Evolutionary conservation across 2,113 vertebrate species (phyloP).

Genomic region (Stictonetta naevosa): DNA sequence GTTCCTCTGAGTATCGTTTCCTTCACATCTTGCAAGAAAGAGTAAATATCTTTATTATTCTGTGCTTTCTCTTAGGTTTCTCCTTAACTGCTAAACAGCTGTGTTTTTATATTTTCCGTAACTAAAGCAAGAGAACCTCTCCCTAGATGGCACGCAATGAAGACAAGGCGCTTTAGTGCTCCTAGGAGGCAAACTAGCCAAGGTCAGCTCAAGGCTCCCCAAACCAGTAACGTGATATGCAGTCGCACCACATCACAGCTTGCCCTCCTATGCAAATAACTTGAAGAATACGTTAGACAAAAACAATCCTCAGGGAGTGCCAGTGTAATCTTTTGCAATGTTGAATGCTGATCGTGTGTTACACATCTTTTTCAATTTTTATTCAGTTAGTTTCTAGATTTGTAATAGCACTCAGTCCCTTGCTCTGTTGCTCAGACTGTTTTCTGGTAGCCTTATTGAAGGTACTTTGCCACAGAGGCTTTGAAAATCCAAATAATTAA

Average conservation of each 20-base stretch:
- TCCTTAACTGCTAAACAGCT: conserved; percentile 57
- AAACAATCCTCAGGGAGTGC: background rate
- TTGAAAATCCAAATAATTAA: conserved; percentile 44
- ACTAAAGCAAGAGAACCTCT: conserved; percentile 39
- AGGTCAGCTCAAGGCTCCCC: conserved; percentile 36
- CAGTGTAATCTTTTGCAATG: background rate
- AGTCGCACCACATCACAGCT: conserved; percentile 13
- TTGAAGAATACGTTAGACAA: conserved; percentile 19
- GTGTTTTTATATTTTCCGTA: conserved; percentile 55
- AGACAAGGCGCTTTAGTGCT: background rate
- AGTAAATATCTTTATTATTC: conserved; percentile 64
- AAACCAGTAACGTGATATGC: background rate
- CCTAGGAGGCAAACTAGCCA: conserved; percentile 23
- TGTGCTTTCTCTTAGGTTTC: conserved; percentile 30
- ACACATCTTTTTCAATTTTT: background rate
- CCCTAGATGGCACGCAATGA: background rate
- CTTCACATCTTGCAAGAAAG: conserved; percentile 18
- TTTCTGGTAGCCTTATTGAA: background rate
- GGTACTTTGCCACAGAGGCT: background rate
- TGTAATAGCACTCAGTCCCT: background rate
- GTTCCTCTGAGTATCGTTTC: conserved; percentile 40
- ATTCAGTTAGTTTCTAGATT: background rate
- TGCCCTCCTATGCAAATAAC: background rate
- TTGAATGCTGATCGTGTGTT: conserved; percentile 9
- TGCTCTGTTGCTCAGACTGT: background rate